Percentiles rank a stretch among this genome's conserved stretches.
These are phyloP conservation scores for Conus betulinus DNA, from an alignment of 1,140 invertebrate species.

Conservation along the genomic window DNA sequence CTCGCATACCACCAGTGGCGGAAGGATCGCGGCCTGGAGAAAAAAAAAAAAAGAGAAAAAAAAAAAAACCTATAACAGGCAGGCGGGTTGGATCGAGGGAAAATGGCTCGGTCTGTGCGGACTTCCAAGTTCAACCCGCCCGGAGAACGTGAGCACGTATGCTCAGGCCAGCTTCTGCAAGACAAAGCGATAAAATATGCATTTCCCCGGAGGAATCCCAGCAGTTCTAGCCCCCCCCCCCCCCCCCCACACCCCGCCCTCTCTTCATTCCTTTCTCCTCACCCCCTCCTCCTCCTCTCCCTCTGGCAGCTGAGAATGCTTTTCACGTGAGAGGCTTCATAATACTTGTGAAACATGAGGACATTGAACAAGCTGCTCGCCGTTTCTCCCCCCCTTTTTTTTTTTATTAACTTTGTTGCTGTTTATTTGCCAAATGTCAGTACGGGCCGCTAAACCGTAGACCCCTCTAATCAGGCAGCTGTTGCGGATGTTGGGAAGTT, in stretches of 20 bases:
- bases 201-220: background rate
- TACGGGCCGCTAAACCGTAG: background rate
- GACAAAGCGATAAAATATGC: background rate
- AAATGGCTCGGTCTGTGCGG: no score
- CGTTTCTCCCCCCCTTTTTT: background rate
- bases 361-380: background rate
- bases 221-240: background rate
- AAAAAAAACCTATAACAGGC: no score
- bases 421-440: background rate
- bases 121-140: background rate
- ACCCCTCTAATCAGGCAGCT: background rate
- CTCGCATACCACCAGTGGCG: constrained; percentile 12
- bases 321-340: background rate
- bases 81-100: background rate
- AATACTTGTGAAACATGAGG: background rate
- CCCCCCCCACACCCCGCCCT: background rate
- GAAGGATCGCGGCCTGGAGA: background rate
- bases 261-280: background rate
- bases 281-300: background rate
- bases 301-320: background rate
- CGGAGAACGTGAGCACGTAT: background rate
- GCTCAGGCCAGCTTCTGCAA: background rate
- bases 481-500: background rate
- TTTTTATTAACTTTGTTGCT: background rate
- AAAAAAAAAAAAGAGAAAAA: no score